Percentiles rank a stretch among this genome's conserved stretches.
phyloP scores from a whole-genome alignment of 2,797 vertebrate species.

The Rhinichthys osculus region DNA sequence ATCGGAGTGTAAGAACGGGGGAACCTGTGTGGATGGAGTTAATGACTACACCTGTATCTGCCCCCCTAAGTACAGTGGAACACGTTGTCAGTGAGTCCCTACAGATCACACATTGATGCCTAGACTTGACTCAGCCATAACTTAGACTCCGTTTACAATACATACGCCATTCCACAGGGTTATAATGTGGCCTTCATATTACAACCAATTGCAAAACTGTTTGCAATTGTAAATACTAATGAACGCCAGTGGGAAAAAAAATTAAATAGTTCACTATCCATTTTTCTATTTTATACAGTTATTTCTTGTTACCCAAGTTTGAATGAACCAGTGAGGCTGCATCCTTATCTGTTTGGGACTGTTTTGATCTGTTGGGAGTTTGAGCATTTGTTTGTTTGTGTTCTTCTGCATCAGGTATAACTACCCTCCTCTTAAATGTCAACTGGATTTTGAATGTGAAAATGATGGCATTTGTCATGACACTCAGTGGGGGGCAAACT shows the following conservation, averaged over 20 bases:
- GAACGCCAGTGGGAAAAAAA: not conserved
- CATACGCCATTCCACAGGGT: not conserved
- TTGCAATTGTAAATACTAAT: not conserved
- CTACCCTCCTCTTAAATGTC: conserved; percentile 83
- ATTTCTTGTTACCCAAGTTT: not conserved
- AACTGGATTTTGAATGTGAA: conserved; percentile 81
- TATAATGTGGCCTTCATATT: not conserved
- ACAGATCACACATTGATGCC: not conserved
- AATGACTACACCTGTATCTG: conserved; percentile 85
- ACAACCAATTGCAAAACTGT: not conserved
- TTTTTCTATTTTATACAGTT: not conserved
- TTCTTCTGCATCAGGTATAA: conserved; percentile 77
- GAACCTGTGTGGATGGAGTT: conserved; percentile 79
- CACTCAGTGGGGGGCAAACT: conserved; percentile 86
- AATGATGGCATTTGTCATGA: conserved; percentile 80
- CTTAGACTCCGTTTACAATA: not conserved
- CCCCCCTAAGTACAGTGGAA: conserved; percentile 77
- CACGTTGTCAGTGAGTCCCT: conserved; percentile 83
- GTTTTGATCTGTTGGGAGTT: not conserved
- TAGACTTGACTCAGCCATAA: not conserved
- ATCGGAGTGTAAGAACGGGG: conserved; percentile 83
- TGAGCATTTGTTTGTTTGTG: not conserved
- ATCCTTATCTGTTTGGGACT: not conserved
- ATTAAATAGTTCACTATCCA: not conserved
- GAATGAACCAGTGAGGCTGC: not conserved